Evolutionary conservation across 2,113 vertebrate species (phyloP), one percentile per base, ranked within the genome.

Genomic region (Archilochus colubris): DNA sequence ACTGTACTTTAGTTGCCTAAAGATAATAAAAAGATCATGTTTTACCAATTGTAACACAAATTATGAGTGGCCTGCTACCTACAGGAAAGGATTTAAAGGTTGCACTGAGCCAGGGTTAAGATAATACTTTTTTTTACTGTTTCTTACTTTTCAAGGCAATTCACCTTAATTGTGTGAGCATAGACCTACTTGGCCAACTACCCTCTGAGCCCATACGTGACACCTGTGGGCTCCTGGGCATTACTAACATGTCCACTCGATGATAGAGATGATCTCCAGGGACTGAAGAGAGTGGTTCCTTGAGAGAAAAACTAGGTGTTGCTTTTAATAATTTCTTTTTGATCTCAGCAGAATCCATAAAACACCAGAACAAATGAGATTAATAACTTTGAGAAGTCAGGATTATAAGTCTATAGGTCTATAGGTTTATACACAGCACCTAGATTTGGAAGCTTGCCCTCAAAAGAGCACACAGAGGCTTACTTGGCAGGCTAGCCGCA

Each of bases 401-500:
- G 31, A n/a, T 28, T 28, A 64, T 6, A 51, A 27, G 10, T 44
- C 25, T 74, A 43, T 0, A 40, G 40, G 40, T 40, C 40, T 40
- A 40, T 13, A 40, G 40, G 40, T 51, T 72, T 50, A 24, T 40
- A 43, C 22, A 43, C 30, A 77, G 44, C 50, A 31, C 24, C 36
- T 51, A 58, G 24, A 24, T 48, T 31, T 69, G 38, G 36, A 82
- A 63, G 50, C 8, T 3, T 2, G 4, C 20, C 21, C 25, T 46
- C 21, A 23, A 12, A 74, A 54, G 17, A 48, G n/a, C 38, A 12
- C 25, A 33, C 4, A 33, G n/a, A 44, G 28, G 5, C 68, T 40
- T 24, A 6, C n/a, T n/a, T 0, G 3, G 12, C 20, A 57, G 23
- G 24, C 40, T 50, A 79, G 55, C 1, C 1, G 63, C 16, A 23